Conservation (phyloP, 2,888 invertebrate species). For the Phortica okadai region DNA sequence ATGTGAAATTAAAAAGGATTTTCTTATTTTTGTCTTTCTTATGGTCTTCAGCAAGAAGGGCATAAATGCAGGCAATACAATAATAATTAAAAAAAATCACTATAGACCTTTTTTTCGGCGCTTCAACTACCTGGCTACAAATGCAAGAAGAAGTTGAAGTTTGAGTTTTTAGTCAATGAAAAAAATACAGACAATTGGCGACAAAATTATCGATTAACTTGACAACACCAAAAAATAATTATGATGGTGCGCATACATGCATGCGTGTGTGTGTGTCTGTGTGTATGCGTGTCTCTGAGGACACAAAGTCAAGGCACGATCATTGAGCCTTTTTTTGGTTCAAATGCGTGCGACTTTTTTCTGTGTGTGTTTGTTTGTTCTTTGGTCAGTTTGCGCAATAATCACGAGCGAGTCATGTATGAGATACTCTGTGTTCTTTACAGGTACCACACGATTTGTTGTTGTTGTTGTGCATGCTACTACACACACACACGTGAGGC, state of each 20-base stretch:
- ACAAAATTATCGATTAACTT: slow-evolving; percentile 60
- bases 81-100: slow-evolving; percentile 9
- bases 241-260: slow-evolving; percentile 33
- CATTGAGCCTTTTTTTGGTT: slow-evolving; percentile 26
- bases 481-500: slow-evolving; percentile 35
- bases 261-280: not conserved
- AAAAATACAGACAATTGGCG: slow-evolving; percentile 65
- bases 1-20: slow-evolving; percentile 48
- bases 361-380: too few relatives aligned
- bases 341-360: not conserved
- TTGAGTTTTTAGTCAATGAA: slow-evolving; percentile 19
- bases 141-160: not conserved
- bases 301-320: not conserved
- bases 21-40: not conserved
- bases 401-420: not conserved
- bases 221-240: slow-evolving; percentile 35
- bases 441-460: not conserved
- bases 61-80: not conserved
- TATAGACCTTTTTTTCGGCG: slow-evolving; percentile 15
- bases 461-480: not conserved
- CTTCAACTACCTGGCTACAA: slow-evolving; percentile 12
- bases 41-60: not conserved
- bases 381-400: slow-evolving; percentile 22
- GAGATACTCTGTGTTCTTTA: not conserved
- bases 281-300: not conserved